phyloP scores from a whole-genome alignment of 2,797 vertebrate species.

The Huso huso region DNA sequence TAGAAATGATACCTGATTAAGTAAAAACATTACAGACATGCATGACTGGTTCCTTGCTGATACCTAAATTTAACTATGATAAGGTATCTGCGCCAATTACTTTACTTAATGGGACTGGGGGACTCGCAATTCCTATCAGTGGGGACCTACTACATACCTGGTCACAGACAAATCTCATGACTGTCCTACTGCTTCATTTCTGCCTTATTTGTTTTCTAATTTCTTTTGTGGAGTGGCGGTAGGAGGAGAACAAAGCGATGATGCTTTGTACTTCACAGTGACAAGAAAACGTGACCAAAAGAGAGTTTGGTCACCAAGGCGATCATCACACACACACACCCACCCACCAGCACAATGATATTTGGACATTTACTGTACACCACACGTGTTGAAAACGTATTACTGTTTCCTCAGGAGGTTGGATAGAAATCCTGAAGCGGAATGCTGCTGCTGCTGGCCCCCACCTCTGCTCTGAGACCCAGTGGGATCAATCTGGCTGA shows the following conservation, averaged over 20 bases:
- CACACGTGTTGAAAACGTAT: neutral
- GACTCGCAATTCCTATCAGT: too few relatives aligned
- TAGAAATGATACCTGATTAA: too few relatives aligned
- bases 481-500: conserved; percentile 85
- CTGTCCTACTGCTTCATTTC: too few relatives aligned
- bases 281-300: conserved; percentile 44
- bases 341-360: conserved; percentile 14
- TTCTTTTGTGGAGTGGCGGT: too few relatives aligned
- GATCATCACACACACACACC: conserved; percentile 27
- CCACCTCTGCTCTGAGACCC: conserved; percentile 55
- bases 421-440: conserved; percentile 57
- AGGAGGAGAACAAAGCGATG: neutral
- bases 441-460: conserved; percentile 9
- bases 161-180: too few relatives aligned
- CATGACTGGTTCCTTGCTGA: too few relatives aligned
- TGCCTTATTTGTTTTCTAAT: too few relatives aligned
- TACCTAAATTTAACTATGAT: too few relatives aligned
- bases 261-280: conserved; percentile 62
- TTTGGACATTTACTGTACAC: conserved; percentile 5
- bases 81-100: too few relatives aligned
- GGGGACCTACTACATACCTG: too few relatives aligned
- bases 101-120: too few relatives aligned
- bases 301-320: conserved; percentile 32
- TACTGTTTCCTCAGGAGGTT: conserved; percentile 66
- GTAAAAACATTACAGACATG: too few relatives aligned